Evolutionary conservation across 1,140 invertebrate species (phyloP).

Genomic region (Drosophila willistoni): DNA sequence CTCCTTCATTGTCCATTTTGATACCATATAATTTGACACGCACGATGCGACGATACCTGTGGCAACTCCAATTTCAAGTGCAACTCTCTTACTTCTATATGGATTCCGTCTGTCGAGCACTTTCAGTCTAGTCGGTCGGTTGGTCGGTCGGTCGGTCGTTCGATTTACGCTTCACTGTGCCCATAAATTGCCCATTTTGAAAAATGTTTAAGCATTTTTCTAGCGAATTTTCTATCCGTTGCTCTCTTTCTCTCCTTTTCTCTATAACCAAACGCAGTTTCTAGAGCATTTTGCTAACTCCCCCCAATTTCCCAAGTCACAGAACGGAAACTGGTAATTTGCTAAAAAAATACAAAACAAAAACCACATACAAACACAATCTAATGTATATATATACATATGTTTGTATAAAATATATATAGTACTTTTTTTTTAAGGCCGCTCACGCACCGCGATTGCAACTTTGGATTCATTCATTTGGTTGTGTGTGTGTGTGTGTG

Average conservation of each 20-base stretch:
- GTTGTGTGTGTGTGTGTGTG: background rate
- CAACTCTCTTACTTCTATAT: conserved; percentile 15
- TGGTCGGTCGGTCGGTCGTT: conserved; percentile 7
- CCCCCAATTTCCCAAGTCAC: conserved; percentile 39
- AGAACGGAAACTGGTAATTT: conserved; percentile 77
- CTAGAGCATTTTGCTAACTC: conserved; percentile 30
- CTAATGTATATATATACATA: no score
- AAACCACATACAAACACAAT: background rate
- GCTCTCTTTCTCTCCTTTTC: background rate
- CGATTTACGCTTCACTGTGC: conserved; percentile 69
- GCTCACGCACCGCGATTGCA: conserved; percentile 11
- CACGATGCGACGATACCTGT: conserved; percentile 35
- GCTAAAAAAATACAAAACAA: conserved; percentile 51
- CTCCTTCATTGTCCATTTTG: background rate
- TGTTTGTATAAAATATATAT: no score
- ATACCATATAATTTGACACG: conserved; percentile 49
- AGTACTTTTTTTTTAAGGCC: background rate
- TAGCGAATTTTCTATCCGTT: conserved; percentile 51
- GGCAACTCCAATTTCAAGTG: conserved; percentile 16
- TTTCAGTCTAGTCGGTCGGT: conserved; percentile 17
- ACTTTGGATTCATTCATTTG: no score
- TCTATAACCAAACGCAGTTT: conserved; percentile 40
- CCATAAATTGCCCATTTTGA: conserved; percentile 71
- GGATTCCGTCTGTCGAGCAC: background rate
- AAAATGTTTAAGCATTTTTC: conserved; percentile 66